Evolutionary conservation across 2,113 vertebrate genomes (phyloP).

Genomic region (Circaetus gallicus): DNA sequence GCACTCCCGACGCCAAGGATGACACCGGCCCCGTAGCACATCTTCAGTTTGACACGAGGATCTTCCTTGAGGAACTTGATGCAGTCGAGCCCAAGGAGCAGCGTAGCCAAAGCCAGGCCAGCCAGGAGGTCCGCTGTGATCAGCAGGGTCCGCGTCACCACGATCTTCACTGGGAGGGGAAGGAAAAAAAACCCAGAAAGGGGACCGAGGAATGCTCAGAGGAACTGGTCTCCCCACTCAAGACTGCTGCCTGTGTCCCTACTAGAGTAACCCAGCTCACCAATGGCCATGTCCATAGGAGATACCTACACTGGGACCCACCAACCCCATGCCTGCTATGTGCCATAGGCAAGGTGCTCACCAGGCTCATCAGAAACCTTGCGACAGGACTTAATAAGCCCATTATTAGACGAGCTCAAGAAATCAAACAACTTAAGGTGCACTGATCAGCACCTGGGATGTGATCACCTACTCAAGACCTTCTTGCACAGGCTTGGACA

Average conservation of each 20-base stretch:
- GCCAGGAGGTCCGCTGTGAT: conserved; percentile 68
- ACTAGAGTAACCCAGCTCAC: background rate
- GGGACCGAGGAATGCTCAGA: background rate
- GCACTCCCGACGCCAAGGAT: conserved; percentile 57
- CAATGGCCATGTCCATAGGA: background rate
- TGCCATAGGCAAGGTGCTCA: background rate
- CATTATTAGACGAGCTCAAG: background rate
- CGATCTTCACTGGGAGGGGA: conserved; percentile 62
- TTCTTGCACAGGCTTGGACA: background rate
- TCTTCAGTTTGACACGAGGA: conserved; percentile 52
- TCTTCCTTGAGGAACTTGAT: conserved; percentile 67
- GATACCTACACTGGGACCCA: no score
- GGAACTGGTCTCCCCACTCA: background rate
- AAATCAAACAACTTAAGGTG: background rate
- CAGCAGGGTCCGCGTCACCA: conserved; percentile 70
- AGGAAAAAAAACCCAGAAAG: background rate
- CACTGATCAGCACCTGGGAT: no score
- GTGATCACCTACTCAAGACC: background rate
- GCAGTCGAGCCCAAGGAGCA: conserved; percentile 66
- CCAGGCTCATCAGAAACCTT: background rate
- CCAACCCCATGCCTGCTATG: background rate
- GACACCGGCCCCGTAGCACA: conserved; percentile 59
- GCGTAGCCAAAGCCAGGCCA: conserved; percentile 47
- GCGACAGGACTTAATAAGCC: background rate
- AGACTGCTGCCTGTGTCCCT: background rate